Conservation (phyloP, 1,140 invertebrate species). For the Caenorhabditis briggsae region DNA sequence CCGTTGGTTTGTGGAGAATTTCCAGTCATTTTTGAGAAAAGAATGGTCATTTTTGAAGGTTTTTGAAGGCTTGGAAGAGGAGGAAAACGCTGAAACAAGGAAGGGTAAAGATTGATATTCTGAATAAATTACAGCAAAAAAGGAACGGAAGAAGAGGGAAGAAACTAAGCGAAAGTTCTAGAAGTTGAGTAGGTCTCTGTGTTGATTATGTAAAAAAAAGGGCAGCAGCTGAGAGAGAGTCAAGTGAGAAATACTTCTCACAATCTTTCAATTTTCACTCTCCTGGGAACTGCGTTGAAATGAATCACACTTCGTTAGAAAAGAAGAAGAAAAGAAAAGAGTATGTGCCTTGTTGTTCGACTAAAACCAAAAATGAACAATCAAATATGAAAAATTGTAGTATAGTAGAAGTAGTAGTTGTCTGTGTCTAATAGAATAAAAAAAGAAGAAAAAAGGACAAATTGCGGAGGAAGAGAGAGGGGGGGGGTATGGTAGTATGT, state of each 20-base stretch:
- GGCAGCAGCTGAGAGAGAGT: background rate
- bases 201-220: conserved; percentile 26
- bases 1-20: conserved; percentile 44
- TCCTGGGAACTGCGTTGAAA: background rate
- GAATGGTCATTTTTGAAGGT: conserved; percentile 17
- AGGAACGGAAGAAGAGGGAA: background rate
- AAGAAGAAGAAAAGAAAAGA: background rate
- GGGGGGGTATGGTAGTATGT: background rate
- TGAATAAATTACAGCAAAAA: background rate
- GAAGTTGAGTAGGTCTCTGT: conserved; percentile 39
- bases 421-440: background rate
- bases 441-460: conserved; percentile 17
- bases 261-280: background rate
- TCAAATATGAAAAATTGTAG: conserved; percentile 5
- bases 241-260: background rate
- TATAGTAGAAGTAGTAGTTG: background rate
- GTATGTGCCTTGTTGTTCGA: background rate
- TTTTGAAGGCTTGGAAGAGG: background rate
- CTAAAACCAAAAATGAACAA: background rate
- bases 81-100: background rate
- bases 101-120: background rate
- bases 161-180: background rate
- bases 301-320: background rate
- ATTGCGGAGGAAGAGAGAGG: background rate
- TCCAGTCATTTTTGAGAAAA: conserved; percentile 49